These are phyloP conservation scores for Pseudorhiza aurosa DNA, from an alignment of 30 jellyfish, hydroid and myxozoan genomes.

Conservation along the genomic window DNA sequence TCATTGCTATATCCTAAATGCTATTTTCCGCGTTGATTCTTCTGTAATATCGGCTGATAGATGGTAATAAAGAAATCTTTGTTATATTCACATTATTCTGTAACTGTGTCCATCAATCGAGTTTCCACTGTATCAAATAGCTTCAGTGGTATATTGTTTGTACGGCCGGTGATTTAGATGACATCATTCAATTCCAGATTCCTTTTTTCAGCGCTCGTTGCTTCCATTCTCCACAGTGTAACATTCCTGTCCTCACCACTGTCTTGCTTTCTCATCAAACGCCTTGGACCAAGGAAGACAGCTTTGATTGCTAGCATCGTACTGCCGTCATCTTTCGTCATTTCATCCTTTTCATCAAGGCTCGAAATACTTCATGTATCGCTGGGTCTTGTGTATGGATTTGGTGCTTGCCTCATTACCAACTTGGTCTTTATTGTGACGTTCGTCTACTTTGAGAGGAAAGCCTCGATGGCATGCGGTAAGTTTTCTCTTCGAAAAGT, in stretches of 20 bases:
- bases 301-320: not conserved
- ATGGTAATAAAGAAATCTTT: too few species aligned
- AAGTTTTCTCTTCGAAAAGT: too few species aligned
- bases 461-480: conserved; percentile 29
- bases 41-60: too few species aligned
- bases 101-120: too few species aligned
- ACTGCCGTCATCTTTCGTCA: not conserved
- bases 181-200: too few species aligned
- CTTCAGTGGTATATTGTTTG: too few species aligned
- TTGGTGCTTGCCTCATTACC: conserved; percentile 31
- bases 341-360: not conserved
- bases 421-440: conserved; percentile 7
- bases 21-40: too few species aligned
- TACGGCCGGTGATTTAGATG: too few species aligned
- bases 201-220: conserved; percentile 6
- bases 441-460: conserved; percentile 11
- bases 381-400: conserved; percentile 12
- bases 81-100: too few species aligned
- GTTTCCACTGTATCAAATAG: too few species aligned
- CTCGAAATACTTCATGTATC: conserved; percentile 28
- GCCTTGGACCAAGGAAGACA: conserved; percentile 9
- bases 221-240: conserved; percentile 36
- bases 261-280: conserved; percentile 5
- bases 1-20: too few species aligned
- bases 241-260: conserved; percentile 34